These are phyloP conservation scores for Zelostemma sp. DNA, from an alignment of 1,140 invertebrate genomes.

Conservation along the genomic window DNA sequence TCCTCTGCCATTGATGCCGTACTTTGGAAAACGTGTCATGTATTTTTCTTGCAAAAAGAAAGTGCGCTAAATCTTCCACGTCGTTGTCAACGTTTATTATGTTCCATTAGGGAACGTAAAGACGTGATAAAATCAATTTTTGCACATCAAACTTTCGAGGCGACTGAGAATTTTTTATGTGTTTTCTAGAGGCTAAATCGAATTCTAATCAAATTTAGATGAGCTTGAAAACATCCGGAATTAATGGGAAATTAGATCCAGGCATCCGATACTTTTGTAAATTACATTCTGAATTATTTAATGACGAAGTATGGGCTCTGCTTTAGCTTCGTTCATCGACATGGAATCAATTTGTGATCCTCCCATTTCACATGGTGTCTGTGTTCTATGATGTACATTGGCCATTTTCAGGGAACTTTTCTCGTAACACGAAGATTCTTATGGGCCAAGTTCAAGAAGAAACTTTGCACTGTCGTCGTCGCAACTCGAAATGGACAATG, in stretches of 20 bases:
- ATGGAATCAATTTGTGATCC: slow-evolving; percentile 27
- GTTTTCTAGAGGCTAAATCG: too few species aligned
- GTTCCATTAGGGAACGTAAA: too few species aligned
- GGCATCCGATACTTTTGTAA: not conserved
- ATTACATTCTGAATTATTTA: not conserved
- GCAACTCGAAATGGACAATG: slow-evolving; percentile 31
- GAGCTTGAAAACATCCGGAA: too few species aligned
- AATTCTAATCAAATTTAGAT: too few species aligned
- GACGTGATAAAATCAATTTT: not conserved
- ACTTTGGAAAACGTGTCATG: slow-evolving; percentile 24
- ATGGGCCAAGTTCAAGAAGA: slow-evolving; percentile 39
- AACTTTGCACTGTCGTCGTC: slow-evolving; percentile 32
- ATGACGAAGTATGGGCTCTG: not conserved
- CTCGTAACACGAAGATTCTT: slow-evolving; percentile 25
- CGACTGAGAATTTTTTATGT: not conserved
- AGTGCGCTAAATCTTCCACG: slow-evolving; percentile 33
- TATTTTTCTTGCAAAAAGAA: slow-evolving; percentile 25
- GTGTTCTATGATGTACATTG: slow-evolving; percentile 20
- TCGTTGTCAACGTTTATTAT: slow-evolving; percentile 7
- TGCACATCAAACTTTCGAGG: not conserved
- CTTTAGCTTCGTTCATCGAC: slow-evolving; percentile 16
- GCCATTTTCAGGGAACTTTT: slow-evolving; percentile 33
- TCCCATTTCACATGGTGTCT: slow-evolving; percentile 16
- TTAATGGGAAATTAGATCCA: too few species aligned
- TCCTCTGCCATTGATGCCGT: slow-evolving; percentile 33